Percentiles rank a stretch among this genome's conserved stretches.
These are phyloP conservation scores for Apocrypta bakeri DNA, from an alignment of 1,140 invertebrate species.

Conservation along the genomic window DNA sequence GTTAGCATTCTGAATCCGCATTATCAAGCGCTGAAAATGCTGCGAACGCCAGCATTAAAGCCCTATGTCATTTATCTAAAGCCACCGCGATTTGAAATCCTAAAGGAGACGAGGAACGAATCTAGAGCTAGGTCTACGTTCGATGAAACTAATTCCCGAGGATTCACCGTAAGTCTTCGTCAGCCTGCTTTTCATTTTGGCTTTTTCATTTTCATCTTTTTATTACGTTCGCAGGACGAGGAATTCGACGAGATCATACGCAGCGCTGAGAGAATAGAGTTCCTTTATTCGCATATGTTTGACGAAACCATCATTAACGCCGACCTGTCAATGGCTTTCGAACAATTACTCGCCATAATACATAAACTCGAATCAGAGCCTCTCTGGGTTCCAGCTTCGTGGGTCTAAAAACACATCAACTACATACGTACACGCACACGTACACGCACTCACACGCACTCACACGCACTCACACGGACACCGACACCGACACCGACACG, in stretches of 20 bases:
- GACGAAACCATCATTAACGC: slow-evolving; percentile 95
- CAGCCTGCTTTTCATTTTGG: background rate
- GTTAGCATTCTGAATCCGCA: slow-evolving; percentile 97
- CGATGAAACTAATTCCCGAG: slow-evolving; percentile 90
- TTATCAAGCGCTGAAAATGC: slow-evolving; percentile 94
- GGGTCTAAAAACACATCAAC: slow-evolving; percentile 83
- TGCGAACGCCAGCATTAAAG: slow-evolving; percentile 92
- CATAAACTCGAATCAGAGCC: slow-evolving; percentile 94
- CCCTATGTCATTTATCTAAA: slow-evolving; percentile 97
- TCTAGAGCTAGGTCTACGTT: slow-evolving; percentile 91
- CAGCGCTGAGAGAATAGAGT: slow-evolving; percentile 92
- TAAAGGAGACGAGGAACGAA: slow-evolving; percentile 88
- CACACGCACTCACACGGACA: no score
- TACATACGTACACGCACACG: background rate
- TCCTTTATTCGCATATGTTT: slow-evolving; percentile 95
- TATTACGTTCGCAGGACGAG: slow-evolving; percentile 83
- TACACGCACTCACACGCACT: background rate
- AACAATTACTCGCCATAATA: slow-evolving; percentile 87
- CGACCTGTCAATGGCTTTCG: slow-evolving; percentile 90
- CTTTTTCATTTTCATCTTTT: slow-evolving; percentile 49
- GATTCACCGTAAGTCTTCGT: slow-evolving; percentile 84
- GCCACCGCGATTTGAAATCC: slow-evolving; percentile 88
- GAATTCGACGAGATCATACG: slow-evolving; percentile 94
- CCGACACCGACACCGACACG: no score
- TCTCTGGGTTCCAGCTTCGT: slow-evolving; percentile 95